Evolutionary conservation across 53 echinoderm and acorn worm genomes (phyloP).

Genomic region (Arbacia lixula): DNA sequence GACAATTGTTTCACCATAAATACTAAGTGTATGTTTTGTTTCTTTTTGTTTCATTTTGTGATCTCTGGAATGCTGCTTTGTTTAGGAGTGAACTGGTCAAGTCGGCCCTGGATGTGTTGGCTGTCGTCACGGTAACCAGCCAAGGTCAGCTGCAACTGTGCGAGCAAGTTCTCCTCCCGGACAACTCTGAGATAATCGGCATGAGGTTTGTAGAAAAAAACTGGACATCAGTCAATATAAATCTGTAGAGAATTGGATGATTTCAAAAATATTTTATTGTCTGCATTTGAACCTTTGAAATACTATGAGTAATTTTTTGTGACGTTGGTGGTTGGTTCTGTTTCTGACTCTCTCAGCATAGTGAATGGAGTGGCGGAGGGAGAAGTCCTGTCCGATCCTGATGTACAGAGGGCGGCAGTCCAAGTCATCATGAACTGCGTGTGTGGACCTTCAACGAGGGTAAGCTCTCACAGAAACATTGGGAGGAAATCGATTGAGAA

Average conservation of each 20-base stretch:
- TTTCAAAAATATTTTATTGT: too few species aligned
- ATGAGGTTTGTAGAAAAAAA: slow-evolving; percentile 76
- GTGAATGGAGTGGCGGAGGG: slow-evolving; percentile 92
- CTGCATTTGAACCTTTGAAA: too few species aligned
- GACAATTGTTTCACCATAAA: too few species aligned
- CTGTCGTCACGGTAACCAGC: slow-evolving; percentile 82
- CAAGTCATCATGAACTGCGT: slow-evolving; percentile 98
- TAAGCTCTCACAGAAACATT: too few species aligned
- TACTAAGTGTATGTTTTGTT: not conserved
- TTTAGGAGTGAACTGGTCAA: slow-evolving; percentile 78
- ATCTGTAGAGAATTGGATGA: too few species aligned
- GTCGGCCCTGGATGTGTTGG: slow-evolving; percentile 86
- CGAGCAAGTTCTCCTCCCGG: slow-evolving; percentile 78
- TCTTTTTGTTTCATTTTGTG: not conserved
- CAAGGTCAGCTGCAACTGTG: slow-evolving; percentile 89
- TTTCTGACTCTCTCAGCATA: slow-evolving; percentile 63
- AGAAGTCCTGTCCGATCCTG: slow-evolving; percentile 77
- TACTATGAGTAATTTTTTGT: too few species aligned
- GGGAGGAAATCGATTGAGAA: too few species aligned
- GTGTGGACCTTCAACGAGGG: slow-evolving; percentile 88
- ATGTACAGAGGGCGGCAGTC: slow-evolving; percentile 93
- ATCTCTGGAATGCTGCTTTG: not conserved
- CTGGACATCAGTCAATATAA: not conserved
- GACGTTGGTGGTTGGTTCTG: not conserved
- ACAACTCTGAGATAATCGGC: slow-evolving; percentile 71